Base-by-base conservation (phyloP, 1,140 invertebrate species). In the Lamellibrachia luymesi region DNA sequence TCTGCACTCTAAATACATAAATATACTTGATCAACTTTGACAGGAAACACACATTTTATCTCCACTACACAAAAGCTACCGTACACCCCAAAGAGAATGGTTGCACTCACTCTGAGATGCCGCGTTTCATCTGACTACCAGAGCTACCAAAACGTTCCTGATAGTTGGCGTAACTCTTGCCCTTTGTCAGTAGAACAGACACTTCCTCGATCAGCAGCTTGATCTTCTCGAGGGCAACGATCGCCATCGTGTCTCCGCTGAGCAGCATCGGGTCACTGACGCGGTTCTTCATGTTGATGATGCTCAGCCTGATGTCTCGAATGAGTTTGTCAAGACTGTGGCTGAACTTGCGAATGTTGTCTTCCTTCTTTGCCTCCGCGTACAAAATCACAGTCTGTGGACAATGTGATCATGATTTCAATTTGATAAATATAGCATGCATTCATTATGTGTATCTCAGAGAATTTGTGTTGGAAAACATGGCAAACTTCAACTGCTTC, bases 321-420 rank as follows among this genome's bases (percentile, higher is more conserved):
- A 96, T 95, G 4, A 96, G 94, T 1, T 93, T 94, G 91, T 96
- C 95, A 56, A 96, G 94, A 93, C 96, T 95, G 5, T 94, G 93
- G 56, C 95, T 96, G 94, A 96, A 96, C 93, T 96, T 96, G 90
- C 95, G 94, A 51, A 96, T 96, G 93, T 96, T 96, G 92, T 96
- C 96, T 94, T 96, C 96, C 92, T 96, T 96, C 94, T 96, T 96
- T n/a, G 96, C 96, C 93, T 96, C 96, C 94, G 95, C 95, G 94
- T 95, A 96, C 92, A 96, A 93, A 27, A 96, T 95, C 64, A 95
- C 95, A 52, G 95, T 94, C 96, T 96, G 94, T 27, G 94, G 94
- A 92, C 93, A 38, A 38, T 0, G 8, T 93, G 7, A 50, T 6
- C 89, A 10, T 38, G 50, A 91, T 91, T 7, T 27, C 90, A 10